Evolutionary conservation across 2,113 vertebrate genomes (phyloP).

Genomic region (Illadopsis cleaveri): DNA sequence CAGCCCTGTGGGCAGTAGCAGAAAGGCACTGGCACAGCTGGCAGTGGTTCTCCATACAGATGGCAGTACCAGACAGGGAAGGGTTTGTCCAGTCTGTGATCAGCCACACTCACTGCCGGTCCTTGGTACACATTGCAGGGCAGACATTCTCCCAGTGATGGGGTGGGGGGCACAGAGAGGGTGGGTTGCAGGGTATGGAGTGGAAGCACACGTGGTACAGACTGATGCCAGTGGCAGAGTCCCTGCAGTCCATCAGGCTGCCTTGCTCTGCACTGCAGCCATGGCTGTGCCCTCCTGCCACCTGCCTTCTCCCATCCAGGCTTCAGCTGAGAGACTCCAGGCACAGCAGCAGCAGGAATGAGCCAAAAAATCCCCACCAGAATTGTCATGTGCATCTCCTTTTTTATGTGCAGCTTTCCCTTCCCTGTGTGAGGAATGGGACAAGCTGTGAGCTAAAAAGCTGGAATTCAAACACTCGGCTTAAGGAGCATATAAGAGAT

Average conservation of each 20-base stretch:
- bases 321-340: not conserved
- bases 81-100: not conserved
- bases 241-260: not conserved
- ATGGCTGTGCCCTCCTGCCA: fast-evolving
- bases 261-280: no score
- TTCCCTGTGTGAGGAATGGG: no score
- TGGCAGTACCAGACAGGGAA: fast-evolving
- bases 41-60: not conserved
- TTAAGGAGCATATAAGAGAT: not conserved
- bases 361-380: not conserved
- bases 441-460: not conserved
- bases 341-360: not conserved
- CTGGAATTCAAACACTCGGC: fast-evolving
- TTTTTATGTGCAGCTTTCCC: not conserved
- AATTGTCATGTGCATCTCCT: fast-evolving
- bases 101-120: fast-evolving
- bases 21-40: not conserved
- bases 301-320: fast-evolving
- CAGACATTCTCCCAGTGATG: fast-evolving
- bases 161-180: fast-evolving
- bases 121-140: not conserved
- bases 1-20: not conserved
- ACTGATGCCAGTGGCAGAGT: not conserved
- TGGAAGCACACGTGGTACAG: fast-evolving
- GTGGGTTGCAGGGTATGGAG: fast-evolving